Base-by-base conservation (phyloP, 1,140 invertebrate genomes). In the Trichoplusia ni region DNA sequence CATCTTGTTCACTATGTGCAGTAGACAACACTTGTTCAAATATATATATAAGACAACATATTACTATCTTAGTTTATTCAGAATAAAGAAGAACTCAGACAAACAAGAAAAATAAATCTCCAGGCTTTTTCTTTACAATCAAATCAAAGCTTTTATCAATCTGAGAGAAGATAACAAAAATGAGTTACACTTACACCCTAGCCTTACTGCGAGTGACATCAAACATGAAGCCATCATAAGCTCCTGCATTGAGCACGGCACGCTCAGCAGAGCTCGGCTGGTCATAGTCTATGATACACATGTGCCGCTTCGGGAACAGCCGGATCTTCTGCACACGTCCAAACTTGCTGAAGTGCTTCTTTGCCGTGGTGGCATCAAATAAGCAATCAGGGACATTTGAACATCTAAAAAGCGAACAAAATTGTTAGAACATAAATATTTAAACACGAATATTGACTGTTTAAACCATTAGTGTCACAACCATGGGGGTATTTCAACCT, bases 301-400 rank as follows among this genome's bases (percentile, higher is more conserved):
- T 90, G 47, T 92, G 90, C 35, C 91, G 90, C 49, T 92, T 93
- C 0, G 93, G 92, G 11, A 92, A 90, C 46, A 95, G 87, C 13
- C 91, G 90, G 35, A 95, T 93, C 63, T 92, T 93, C 1, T 91
- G 82, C 9, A 94, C 90, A 29, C 82, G 89, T 0, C 95, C 95
- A 80, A 93, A 95, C 58, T 93, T 92, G 5, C 90, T 83, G 59
- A 95, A 95, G 73, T 95, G 93, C 47, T 92, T 90, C 62, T 93
- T 93, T 1, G 93, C 94, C 40, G 91, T 78, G 49, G 82, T 77
- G 71, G 92, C 91, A 67, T 93, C 84, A n/a, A 95, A 92, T 33
- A 95, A 89, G 2, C 87, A 72, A 56, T 93, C 92, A 1, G 94
- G 94, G 19, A 95, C 93, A 71, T 94, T 90, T 6, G 90, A 83